Evolutionary conservation across 2,113 vertebrate genomes (phyloP).

Genomic region (Leuciscus idus): DNA sequence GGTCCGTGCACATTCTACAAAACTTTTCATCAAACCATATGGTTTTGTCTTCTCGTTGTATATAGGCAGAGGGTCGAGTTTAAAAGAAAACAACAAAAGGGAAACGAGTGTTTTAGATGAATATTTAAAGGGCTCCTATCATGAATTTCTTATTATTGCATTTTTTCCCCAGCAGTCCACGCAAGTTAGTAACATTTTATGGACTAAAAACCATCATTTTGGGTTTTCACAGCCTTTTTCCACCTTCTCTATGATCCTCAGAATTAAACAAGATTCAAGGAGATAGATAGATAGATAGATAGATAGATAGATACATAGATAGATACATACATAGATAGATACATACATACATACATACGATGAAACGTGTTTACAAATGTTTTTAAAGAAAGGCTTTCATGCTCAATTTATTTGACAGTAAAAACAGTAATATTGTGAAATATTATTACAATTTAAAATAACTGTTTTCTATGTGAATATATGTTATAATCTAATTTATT

Average conservation of each 20-base stretch:
- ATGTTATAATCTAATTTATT: background rate
- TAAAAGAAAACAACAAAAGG: constrained; percentile 37
- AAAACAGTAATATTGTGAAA: background rate
- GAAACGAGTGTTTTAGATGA: constrained; percentile 8
- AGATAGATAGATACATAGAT: no score
- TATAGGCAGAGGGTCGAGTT: constrained; percentile 35
- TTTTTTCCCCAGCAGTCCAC: background rate
- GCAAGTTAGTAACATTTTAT: constrained; percentile 5
- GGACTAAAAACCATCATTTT: background rate
- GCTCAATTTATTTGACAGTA: background rate
- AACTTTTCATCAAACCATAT: constrained; percentile 50
- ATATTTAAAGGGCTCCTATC: background rate
- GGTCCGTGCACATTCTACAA: constrained; percentile 33
- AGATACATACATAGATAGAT: no score
- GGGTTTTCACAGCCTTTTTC: background rate
- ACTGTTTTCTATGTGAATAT: background rate
- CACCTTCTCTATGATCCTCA: background rate
- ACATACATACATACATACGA: no score
- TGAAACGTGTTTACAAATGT: no score
- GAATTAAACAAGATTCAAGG: background rate
- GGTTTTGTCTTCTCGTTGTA: constrained; percentile 36
- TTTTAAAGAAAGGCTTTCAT: no score
- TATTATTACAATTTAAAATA: background rate
- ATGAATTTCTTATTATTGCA: constrained; percentile 6
- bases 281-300: no score